Evolutionary conservation across 1,140 invertebrate genomes (phyloP).

Genomic region (Zaprionus nigranus): DNA sequence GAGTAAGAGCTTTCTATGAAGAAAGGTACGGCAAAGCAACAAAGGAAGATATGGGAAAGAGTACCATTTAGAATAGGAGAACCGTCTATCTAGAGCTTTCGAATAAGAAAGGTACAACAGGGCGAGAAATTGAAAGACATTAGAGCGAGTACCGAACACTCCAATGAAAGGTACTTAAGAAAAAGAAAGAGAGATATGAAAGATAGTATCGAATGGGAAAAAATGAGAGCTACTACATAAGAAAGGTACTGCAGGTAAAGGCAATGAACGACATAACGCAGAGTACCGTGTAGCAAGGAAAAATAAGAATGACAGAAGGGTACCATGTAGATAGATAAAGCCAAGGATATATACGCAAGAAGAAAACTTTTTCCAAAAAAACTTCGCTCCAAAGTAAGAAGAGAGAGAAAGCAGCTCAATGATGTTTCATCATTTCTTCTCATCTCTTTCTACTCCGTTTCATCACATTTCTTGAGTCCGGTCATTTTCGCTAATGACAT

Average conservation of each 20-base stretch:
- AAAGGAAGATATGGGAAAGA: not conserved
- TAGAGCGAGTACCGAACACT: not conserved
- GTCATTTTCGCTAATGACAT: constrained; percentile 65
- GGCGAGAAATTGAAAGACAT: not conserved
- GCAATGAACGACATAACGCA: too few relatives aligned
- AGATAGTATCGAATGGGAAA: too few relatives aligned
- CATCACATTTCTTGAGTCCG: not conserved
- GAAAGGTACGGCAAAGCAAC: not conserved
- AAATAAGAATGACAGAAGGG: too few relatives aligned
- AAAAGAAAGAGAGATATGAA: too few relatives aligned
- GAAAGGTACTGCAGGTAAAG: too few relatives aligned
- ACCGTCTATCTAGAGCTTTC: constrained; percentile 2
- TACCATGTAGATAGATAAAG: too few relatives aligned
- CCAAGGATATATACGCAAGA: too few relatives aligned
- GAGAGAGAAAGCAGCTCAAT: not conserved
- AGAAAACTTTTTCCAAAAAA: constrained; percentile 1
- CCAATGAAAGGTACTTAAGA: too few relatives aligned
- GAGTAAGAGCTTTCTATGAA: not conserved
- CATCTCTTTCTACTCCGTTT: not conserved
- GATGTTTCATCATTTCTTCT: not conserved
- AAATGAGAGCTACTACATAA: not conserved
- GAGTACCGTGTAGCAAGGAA: too few relatives aligned
- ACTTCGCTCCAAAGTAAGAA: not conserved
- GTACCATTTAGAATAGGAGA: too few relatives aligned
- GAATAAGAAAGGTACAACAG: not conserved